phyloP scores from a whole-genome alignment of 2,797 vertebrate genomes.

The Siniperca undulata region DNA sequence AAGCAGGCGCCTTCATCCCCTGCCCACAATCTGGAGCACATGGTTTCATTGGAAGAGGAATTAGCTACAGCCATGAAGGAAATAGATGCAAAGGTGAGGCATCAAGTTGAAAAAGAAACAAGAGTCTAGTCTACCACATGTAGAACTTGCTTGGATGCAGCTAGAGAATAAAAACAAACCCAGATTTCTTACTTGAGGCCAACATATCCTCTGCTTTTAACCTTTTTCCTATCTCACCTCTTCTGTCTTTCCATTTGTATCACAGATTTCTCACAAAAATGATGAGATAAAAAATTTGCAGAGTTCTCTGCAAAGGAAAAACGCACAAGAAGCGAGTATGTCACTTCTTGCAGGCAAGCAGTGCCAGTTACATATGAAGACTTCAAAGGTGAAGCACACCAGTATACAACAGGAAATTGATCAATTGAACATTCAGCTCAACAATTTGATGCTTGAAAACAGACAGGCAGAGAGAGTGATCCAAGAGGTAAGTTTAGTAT shows the following conservation, averaged over 20 bases:
- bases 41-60: slow-evolving; percentile 68
- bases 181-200: neutral
- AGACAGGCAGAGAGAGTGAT: slow-evolving; percentile 80
- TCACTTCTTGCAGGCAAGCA: slow-evolving; percentile 73
- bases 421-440: slow-evolving; percentile 76
- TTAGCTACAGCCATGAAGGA: slow-evolving; percentile 54
- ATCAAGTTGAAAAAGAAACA: neutral
- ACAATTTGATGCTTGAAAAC: slow-evolving; percentile 80
- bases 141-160: neutral
- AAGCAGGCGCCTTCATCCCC: slow-evolving; percentile 57
- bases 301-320: slow-evolving; percentile 73
- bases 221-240: neutral
- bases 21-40: slow-evolving; percentile 61
- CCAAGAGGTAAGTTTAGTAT: slow-evolving; percentile 83
- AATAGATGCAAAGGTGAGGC: slow-evolving; percentile 81
- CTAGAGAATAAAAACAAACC: neutral
- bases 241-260: slow-evolving; percentile 2
- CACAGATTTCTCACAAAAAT: slow-evolving; percentile 85
- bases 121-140: neutral
- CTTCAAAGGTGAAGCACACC: slow-evolving; percentile 72
- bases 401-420: slow-evolving; percentile 81
- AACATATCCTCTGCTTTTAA: neutral
- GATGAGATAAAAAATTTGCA: slow-evolving; percentile 80
- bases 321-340: slow-evolving; percentile 57
- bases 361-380: slow-evolving; percentile 70